Percentiles rank a stretch among this genome's conserved stretches.
Evolutionary conservation across 2,113 vertebrate species (phyloP).

Genomic region (Empidonax traillii): DNA sequence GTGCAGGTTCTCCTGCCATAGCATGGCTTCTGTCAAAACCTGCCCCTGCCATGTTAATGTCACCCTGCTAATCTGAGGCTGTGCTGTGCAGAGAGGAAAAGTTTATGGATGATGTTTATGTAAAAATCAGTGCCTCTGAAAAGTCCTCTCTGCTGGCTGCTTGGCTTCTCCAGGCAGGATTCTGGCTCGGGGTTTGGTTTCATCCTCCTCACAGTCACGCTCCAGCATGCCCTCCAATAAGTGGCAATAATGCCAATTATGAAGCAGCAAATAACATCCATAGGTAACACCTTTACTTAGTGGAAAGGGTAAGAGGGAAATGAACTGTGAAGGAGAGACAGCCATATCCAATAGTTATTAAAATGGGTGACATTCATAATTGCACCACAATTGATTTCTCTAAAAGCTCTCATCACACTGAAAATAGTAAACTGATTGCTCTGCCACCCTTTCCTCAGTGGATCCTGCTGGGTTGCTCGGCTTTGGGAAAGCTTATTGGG

Average conservation of each 20-base stretch:
- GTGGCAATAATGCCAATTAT: not conserved
- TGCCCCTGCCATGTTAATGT: accelerated
- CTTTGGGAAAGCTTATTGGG: not conserved
- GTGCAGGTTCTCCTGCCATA: not conserved
- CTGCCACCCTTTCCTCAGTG: not conserved
- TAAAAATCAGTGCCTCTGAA: not conserved
- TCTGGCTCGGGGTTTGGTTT: not conserved
- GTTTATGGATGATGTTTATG: not conserved
- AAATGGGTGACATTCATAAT: constrained; percentile 14
- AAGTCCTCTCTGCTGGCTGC: not conserved
- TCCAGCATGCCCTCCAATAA: not conserved
- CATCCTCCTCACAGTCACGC: not conserved
- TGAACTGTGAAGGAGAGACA: constrained; percentile 28
- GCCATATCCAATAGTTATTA: not conserved
- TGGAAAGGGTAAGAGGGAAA: constrained; percentile 8
- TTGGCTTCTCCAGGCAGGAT: constrained; percentile 1
- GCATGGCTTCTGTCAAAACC: not conserved
- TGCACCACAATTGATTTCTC: not conserved
- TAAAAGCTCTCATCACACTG: not conserved
- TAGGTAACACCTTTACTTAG: constrained; percentile 6
- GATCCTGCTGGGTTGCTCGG: not conserved
- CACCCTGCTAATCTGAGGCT: not conserved
- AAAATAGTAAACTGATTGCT: not conserved
- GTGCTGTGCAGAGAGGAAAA: not conserved
- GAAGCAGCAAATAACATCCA: not conserved